Percentiles rank a stretch among this genome's conserved stretches.
phyloP scores from a whole-genome alignment of 2,888 invertebrate genomes.

The Drosophila multiciliata region DNA sequence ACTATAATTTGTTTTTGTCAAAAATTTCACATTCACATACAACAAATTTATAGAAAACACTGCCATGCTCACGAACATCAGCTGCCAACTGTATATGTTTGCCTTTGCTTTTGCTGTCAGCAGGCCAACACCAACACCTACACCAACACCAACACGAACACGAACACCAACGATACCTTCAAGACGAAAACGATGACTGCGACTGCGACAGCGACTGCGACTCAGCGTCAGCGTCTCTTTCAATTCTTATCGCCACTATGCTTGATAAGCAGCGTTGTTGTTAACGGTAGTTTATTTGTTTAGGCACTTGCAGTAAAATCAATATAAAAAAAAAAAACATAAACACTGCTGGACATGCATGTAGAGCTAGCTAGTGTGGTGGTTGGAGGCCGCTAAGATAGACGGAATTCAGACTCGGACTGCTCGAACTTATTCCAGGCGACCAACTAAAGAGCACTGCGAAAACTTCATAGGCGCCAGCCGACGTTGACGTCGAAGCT shows the following conservation, averaged over 20 bases:
- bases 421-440: slow-evolving; percentile 58
- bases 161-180: slow-evolving; percentile 39
- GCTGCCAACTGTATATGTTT: slow-evolving; percentile 55
- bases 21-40: slow-evolving; percentile 4
- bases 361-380: not conserved
- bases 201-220: slow-evolving; percentile 3
- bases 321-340: slow-evolving; percentile 38
- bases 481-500: slow-evolving; percentile 3
- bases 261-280: slow-evolving; percentile 48
- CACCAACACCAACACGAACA: slow-evolving; percentile 8
- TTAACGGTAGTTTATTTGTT: slow-evolving; percentile 39
- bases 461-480: slow-evolving; percentile 50
- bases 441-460: slow-evolving; percentile 58
- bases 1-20: not conserved
- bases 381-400: slow-evolving; percentile 4
- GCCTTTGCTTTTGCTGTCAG: slow-evolving; percentile 54
- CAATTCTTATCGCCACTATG: slow-evolving; percentile 34
- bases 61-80: slow-evolving; percentile 35
- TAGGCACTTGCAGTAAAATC: slow-evolving; percentile 37
- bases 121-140: slow-evolving; percentile 43
- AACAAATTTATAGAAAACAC: slow-evolving; percentile 4
- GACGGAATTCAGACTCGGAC: slow-evolving; percentile 40
- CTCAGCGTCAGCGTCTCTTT: slow-evolving; percentile 5
- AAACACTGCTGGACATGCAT: slow-evolving; percentile 7
- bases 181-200: slow-evolving; percentile 27